Base-by-base conservation (phyloP, 2,797 vertebrate genomes). In the Propithecus perrieri region DNA sequence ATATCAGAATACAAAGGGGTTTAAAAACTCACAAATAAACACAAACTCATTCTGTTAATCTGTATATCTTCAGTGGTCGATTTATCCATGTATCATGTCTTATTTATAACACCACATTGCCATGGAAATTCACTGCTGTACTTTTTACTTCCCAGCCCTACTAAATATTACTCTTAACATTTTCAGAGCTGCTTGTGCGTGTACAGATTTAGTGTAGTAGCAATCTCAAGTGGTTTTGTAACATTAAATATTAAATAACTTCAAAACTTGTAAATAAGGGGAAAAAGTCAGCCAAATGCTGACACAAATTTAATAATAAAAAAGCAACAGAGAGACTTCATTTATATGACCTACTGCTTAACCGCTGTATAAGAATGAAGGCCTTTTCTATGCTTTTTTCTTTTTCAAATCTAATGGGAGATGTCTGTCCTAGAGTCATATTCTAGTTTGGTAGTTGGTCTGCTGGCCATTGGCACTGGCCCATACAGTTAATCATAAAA, bases 181-280 rank as follows among this genome's bases (percentile, higher is more conserved):
- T 97, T 98, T 86, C 75, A 86, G 89, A 98, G 85, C 50, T 92
- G 50, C 69, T 11, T 96, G 94, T 97, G 95, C 89, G 97, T 85
- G 55, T 97, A 72, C 67, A 80, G 91, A 97, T 98, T 97, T 96
- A 98, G 95, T 94, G 88, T 95, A 97, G 85, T 65, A 80, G 69
- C 75, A 46, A 48, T 98, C 96, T 97, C 96, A 96, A 98, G 83
- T 97, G 95, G 43, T 85, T 87, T 89, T 93, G 22, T 97, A 97
- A 93, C 86, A 96, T 97, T 98, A 98, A 98, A 97, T 98, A 98
- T 98, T 98, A 97, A 98, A 88, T 94, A 97, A 95, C 89, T 97
- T 98, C 94, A 93, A 97, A 97, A 96, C 78, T 94, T 94, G 89
- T 86, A 96, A 75, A 96, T 88, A 96, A 97, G 94, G 94, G 85